Base-by-base conservation (phyloP, 1,140 invertebrate genomes). In the Neoseiulus cucumeris region DNA sequence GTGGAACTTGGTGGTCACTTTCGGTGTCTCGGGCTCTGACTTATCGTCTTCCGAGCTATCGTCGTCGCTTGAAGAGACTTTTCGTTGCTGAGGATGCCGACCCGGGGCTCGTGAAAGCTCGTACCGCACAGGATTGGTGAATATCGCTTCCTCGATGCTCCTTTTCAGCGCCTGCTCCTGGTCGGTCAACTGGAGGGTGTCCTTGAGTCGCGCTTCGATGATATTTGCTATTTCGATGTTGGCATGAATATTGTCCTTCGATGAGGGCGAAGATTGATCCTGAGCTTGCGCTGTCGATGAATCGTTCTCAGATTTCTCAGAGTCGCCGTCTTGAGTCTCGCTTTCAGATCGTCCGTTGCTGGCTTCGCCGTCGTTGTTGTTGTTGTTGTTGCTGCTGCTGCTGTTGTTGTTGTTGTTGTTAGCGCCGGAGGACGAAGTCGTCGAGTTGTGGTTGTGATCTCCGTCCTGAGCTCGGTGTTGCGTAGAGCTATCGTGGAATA, bases 401-500 rank as follows among this genome's bases (percentile, higher is more conserved):
- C 51, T 59, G 22, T n/a, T 59, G 51, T 59, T 59, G 51, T 25
- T 59, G 51, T 33, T 59, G 51, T 59, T 59, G 17, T n/a, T 59
- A 59, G 14, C 33, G 14, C 25, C 22, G 14, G 51, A 20, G 14
- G 51, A 29, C 14, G 51, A 29, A 5, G 51, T 25, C 6, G 51
- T 59, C 7, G 18, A 22, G 14, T 14, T 47, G 45, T 47, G 18
- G 51, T 59, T 59, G 51, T 59, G 25, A 14, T 25, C 25, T 25
- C 51, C 51, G 22, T 25, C 33, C 33, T 33, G 51, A 5, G 51
- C 51, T 33, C 25, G 14, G 22, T 17, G 17, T 9, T 14, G 14
- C 12, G 33, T 1, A 29, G 25, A 12, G 25, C 14, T 25, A 18
- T 59, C 51, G 22, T 59, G 25, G 22, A 59, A 33, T 2, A 59